phyloP scores from a whole-genome alignment of 2,797 vertebrate species.

The Halcyon chelicuti region DNA sequence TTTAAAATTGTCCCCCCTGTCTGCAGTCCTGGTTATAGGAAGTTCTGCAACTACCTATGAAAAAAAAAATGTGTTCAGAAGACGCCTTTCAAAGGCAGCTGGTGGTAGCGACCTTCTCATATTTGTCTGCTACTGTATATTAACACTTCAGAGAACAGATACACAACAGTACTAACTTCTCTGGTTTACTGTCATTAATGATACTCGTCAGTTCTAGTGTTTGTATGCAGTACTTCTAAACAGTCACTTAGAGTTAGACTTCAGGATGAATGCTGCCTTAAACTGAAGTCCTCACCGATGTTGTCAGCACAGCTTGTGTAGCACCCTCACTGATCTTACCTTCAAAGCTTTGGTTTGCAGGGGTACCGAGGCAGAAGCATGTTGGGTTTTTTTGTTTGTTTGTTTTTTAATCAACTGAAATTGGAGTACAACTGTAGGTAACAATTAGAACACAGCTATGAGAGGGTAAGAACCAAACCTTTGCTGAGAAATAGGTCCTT shows the following conservation, averaged over 20 bases:
- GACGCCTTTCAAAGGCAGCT: not conserved
- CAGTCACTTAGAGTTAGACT: not conserved
- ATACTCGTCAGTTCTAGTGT: not conserved
- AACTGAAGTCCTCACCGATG: not conserved
- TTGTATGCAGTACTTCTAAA: not conserved
- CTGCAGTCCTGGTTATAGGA: not conserved
- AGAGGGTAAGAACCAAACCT: not conserved
- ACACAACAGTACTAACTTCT: not conserved
- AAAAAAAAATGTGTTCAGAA: not conserved
- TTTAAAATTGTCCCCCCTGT: not conserved
- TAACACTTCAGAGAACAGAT: not conserved
- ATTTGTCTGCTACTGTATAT: not conserved
- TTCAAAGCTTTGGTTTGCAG: not conserved
- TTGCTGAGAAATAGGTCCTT: not conserved
- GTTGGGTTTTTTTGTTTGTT: too few relatives aligned
- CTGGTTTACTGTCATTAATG: not conserved
- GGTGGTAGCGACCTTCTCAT: rapidly evolving
- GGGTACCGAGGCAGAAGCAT: not conserved
- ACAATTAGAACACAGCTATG: not conserved
- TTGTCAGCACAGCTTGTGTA: not conserved
- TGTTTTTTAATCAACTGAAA: not conserved
- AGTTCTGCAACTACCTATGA: not conserved
- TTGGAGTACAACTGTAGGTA: not conserved
- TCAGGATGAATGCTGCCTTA: not conserved
- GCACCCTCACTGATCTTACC: not conserved